Conservation (phyloP, 2,888 invertebrate genomes). For the Parnassius apollo region DNA sequence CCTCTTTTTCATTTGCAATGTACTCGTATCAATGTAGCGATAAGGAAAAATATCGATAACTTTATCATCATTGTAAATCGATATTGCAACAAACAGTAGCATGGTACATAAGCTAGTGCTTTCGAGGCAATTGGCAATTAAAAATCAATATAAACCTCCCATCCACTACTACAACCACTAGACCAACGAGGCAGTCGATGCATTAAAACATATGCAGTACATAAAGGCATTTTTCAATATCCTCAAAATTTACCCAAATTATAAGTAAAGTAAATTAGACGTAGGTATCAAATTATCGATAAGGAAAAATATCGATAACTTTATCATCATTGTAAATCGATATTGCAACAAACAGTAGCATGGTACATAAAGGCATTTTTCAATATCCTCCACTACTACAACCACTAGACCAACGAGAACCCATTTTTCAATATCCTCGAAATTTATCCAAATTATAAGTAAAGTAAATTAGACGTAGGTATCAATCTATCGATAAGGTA, state of each 20-base stretch:
- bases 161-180: no score
- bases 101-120: no score
- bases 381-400: no score
- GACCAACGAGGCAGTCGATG: no score
- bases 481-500: constrained; percentile 18
- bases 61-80: constrained; percentile 33
- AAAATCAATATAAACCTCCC: no score
- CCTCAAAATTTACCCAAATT: neutral
- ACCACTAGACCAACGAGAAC: no score
- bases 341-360: constrained; percentile 34
- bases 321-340: constrained; percentile 33
- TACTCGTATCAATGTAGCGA: constrained; percentile 12
- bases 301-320: constrained; percentile 22
- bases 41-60: constrained; percentile 23
- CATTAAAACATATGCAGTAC: no score
- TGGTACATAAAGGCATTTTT: no score
- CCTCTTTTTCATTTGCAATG: no score
- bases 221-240: neutral
- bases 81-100: constrained; percentile 34
- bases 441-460: neutral
- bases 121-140: no score
- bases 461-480: neutral
- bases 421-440: no score
- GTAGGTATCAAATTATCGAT: constrained; percentile 9
- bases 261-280: neutral